Evolutionary conservation across 2,113 vertebrate genomes (phyloP).

Genomic region (Bungarus multicinctus): DNA sequence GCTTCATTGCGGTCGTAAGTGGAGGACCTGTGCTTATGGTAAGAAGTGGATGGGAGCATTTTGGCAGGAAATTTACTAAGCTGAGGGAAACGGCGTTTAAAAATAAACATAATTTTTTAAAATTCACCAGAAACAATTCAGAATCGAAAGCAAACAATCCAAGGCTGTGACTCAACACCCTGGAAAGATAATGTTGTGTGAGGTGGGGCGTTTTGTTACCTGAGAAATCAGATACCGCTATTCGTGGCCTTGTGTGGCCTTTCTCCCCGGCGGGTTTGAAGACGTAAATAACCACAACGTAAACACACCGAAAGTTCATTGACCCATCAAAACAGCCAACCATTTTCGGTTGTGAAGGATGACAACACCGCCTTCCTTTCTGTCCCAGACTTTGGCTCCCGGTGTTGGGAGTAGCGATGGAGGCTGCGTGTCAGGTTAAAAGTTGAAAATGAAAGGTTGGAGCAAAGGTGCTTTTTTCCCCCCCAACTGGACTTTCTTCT

Average conservation of each 20-base stretch:
- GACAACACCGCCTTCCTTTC: background rate
- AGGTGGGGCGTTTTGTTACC: conserved; percentile 4
- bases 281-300: background rate
- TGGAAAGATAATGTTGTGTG: background rate
- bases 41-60: conserved; percentile 14
- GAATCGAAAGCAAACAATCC: background rate
- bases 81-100: background rate
- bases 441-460: background rate
- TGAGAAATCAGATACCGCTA: background rate
- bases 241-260: background rate
- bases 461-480: too few species aligned
- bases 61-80: conserved; percentile 15
- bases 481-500: too few species aligned
- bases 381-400: background rate
- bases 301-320: conserved; percentile 20
- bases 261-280: background rate
- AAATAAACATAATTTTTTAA: background rate
- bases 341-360: background rate
- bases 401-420: too few species aligned
- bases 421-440: background rate
- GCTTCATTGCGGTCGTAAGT: background rate
- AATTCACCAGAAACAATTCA: background rate
- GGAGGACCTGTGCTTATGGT: background rate
- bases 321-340: background rate
- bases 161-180: rapidly evolving